Evolutionary conservation across 2,888 invertebrate genomes (phyloP).

Genomic region (Scaptomyza tumidula): DNA sequence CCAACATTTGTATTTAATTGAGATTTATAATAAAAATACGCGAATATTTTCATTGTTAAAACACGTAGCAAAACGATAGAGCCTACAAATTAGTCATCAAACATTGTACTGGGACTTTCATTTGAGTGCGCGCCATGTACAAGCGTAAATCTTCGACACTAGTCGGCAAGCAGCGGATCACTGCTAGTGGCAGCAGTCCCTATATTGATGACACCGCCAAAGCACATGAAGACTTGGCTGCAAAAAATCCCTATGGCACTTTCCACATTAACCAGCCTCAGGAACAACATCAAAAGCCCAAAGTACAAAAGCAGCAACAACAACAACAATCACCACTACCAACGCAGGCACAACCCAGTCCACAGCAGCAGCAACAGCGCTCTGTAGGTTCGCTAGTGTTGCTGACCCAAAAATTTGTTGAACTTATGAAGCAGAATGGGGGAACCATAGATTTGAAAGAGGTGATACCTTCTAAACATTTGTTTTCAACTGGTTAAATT

Average conservation of each 20-base stretch:
- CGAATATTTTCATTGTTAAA: slow-evolving; percentile 33
- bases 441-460: slow-evolving; percentile 83
- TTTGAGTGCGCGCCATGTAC: slow-evolving; percentile 61
- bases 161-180: slow-evolving; percentile 56
- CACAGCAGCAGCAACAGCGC: slow-evolving; percentile 66
- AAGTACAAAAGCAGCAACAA: slow-evolving; percentile 37
- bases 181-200: slow-evolving; percentile 45
- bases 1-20: slow-evolving; percentile 80
- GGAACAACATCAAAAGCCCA: slow-evolving; percentile 34
- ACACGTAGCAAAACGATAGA: slow-evolving; percentile 32
- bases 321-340: slow-evolving; percentile 27
- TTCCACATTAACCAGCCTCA: slow-evolving; percentile 45
- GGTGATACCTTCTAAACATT: slow-evolving; percentile 51
- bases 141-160: slow-evolving; percentile 68
- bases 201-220: slow-evolving; percentile 51
- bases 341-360: slow-evolving; percentile 44
- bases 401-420: slow-evolving; percentile 83
- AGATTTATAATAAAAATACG: slow-evolving; percentile 55
- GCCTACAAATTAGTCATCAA: slow-evolving; percentile 37
- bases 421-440: slow-evolving; percentile 81
- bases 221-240: slow-evolving; percentile 27
- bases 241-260: slow-evolving; percentile 39
- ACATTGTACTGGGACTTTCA: slow-evolving; percentile 25
- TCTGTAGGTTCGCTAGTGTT: slow-evolving; percentile 83
- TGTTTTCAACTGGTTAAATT: background rate